Evolutionary conservation across 2,888 invertebrate genomes (phyloP).

Genomic region (Drosophila helvetica): DNA sequence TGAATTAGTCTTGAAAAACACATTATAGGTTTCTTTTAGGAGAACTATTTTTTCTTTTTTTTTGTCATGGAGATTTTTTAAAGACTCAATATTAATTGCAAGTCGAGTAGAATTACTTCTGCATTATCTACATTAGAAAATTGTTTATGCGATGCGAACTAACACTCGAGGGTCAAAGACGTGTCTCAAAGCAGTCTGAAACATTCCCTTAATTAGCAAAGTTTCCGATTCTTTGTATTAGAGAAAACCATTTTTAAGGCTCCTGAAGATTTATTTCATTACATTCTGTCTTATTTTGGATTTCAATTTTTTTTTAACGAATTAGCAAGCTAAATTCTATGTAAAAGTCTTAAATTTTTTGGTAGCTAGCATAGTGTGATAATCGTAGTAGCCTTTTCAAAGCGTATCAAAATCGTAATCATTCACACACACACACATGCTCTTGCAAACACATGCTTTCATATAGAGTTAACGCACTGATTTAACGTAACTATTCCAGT

Average conservation of each 20-base stretch:
- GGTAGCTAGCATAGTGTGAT: background rate
- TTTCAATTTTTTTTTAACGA: too few species aligned
- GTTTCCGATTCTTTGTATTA: too few species aligned
- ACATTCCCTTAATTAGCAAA: too few species aligned
- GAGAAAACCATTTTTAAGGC: too few species aligned
- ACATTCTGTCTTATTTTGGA: too few species aligned
- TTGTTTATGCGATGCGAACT: too few species aligned
- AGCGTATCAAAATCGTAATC: slow-evolving; percentile 23
- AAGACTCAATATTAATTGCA: background rate
- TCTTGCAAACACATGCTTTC: slow-evolving; percentile 30
- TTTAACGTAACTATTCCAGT: slow-evolving; percentile 75
- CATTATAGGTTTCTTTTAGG: too few species aligned
- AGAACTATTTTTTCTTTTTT: too few species aligned
- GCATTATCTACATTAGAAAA: background rate
- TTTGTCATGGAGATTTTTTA: background rate
- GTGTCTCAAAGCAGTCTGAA: background rate
- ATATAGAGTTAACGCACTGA: slow-evolving; percentile 58
- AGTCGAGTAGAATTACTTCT: background rate
- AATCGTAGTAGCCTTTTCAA: background rate
- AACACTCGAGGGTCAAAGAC: background rate
- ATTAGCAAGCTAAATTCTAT: background rate
- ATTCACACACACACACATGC: slow-evolving; percentile 25
- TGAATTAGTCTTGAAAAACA: too few species aligned
- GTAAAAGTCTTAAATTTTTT: background rate
- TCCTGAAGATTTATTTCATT: too few species aligned